Base-by-base conservation (phyloP, 2,113 vertebrate genomes). In the Ornithorhynchus anatinus region DNA sequence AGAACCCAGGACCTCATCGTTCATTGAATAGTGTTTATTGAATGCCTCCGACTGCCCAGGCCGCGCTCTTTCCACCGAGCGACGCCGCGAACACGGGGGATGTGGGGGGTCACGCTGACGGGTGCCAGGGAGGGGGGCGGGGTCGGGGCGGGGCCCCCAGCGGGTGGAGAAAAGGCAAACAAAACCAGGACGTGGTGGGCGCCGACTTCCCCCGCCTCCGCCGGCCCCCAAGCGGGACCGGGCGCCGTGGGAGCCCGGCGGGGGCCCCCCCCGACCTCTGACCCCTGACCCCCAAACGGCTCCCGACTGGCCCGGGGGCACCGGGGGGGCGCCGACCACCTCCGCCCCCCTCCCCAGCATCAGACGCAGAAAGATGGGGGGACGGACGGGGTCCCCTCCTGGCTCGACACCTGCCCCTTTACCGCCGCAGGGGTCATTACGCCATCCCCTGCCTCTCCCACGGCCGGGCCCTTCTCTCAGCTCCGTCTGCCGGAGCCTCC, bases 11-110 rank as follows among this genome's bases (percentile, higher is more conserved):
- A n/a, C n/a, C n/a, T n/a, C n/a, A n/a, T n/a, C n/a, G n/a, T n/a
- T n/a, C n/a, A n/a, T n/a, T 39, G 75, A 66, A 59, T 72, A 59
- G 76, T 69, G 35, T 39, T 52, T 59, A 42, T 16, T 75, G 61
- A 45, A 35, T 74, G 23, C n/a, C 47, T 50, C 68, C 35, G 42
- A 12, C 37, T 22, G 45, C 38, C 44, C 35, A 5, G 23, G 43
- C 19, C 8, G 7, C 35, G 60, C 59, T 44, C 42, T 64, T 72
- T 75, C 79, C 70, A 70, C 67, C 39, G 10, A 10, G 53, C 47
- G 40, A 33, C 17, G 63, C 50, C n/a, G n/a, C n/a, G n/a, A 60
- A 64, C 37, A 38, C 51, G 23, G 16, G 2, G 22, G 37, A 11
- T n/a, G 69, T 59, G 59, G 17, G 40, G 4, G 52, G 59, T 43